Conservation (phyloP, 2,888 invertebrate genomes). For the Nemoura dubitans region DNA sequence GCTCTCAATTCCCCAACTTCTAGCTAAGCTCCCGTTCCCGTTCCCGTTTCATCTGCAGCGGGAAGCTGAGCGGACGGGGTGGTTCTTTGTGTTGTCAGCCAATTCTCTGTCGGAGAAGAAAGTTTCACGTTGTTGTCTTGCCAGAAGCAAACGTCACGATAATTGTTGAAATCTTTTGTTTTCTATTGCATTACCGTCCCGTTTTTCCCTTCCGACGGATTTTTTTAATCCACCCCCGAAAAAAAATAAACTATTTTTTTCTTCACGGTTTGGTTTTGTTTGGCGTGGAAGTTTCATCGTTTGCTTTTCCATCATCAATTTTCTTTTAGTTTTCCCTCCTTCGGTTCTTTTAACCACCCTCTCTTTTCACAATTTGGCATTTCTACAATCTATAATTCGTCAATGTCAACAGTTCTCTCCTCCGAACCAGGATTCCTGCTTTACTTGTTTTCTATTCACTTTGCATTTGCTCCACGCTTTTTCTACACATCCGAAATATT, state of each 20-base stretch:
- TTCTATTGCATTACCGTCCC: constrained; percentile 42
- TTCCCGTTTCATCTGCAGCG: background rate
- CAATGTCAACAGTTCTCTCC: constrained; percentile 60
- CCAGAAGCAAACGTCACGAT: constrained; percentile 39
- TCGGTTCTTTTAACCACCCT: constrained; percentile 54
- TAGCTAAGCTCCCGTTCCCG: background rate
- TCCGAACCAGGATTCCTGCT: constrained; percentile 51
- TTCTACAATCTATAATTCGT: constrained; percentile 65
- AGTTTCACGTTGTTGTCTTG: constrained; percentile 38
- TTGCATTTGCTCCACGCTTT: constrained; percentile 49
- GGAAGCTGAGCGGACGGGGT: background rate
- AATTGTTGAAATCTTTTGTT: constrained; percentile 43
- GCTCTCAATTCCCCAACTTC: background rate
- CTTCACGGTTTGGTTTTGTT: constrained; percentile 41
- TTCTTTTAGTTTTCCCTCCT: constrained; percentile 48
- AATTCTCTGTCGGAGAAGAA: constrained; percentile 28
- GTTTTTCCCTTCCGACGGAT: constrained; percentile 29
- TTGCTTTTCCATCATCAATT: constrained; percentile 50
- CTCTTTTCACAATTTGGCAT: constrained; percentile 65
- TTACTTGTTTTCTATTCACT: constrained; percentile 63
- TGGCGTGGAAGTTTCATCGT: constrained; percentile 50
- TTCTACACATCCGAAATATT: constrained; percentile 27
- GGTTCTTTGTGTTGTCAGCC: constrained; percentile 30
- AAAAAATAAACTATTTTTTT: constrained; percentile 41
- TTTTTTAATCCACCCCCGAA: constrained; percentile 27